Evolutionary conservation across 2,888 invertebrate genomes (phyloP).

Genomic region (Brachypalpus laphriformis): DNA sequence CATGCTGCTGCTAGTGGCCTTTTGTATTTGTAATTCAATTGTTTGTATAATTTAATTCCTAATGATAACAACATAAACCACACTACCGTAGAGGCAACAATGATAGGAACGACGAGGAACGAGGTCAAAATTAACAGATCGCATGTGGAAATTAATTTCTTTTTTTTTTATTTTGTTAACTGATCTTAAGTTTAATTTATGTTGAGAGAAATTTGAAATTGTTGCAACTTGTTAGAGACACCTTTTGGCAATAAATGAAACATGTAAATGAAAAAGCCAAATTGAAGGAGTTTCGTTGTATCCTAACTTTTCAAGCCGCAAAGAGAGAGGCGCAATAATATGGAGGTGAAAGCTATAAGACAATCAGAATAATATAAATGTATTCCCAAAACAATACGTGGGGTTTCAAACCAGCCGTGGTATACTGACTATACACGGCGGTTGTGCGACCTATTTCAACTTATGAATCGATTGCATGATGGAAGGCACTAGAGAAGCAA

Average conservation of each 20-base stretch:
- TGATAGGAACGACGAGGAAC: neutral
- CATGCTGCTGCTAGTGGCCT: constrained; percentile 90
- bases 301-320: too few relatives aligned
- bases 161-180: constrained; percentile 9
- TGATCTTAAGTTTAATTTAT: constrained; percentile 21
- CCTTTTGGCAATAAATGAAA: constrained; percentile 44
- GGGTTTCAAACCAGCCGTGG: too few relatives aligned
- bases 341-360: too few relatives aligned
- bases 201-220: constrained; percentile 5
- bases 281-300: neutral
- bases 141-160: neutral
- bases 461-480: too few relatives aligned
- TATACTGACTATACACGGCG: too few relatives aligned
- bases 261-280: neutral
- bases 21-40: constrained; percentile 80
- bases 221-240: constrained; percentile 26
- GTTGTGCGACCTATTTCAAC: too few relatives aligned
- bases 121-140: neutral
- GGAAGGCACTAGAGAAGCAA: too few relatives aligned
- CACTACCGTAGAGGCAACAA: constrained; percentile 3
- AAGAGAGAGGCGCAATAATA: too few relatives aligned
- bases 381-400: too few relatives aligned
- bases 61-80: neutral
- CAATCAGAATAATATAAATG: too few relatives aligned
- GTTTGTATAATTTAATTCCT: constrained; percentile 36